phyloP scores from a whole-genome alignment of 2,797 vertebrate species.

The Brachyrhaphis roseni region DNA sequence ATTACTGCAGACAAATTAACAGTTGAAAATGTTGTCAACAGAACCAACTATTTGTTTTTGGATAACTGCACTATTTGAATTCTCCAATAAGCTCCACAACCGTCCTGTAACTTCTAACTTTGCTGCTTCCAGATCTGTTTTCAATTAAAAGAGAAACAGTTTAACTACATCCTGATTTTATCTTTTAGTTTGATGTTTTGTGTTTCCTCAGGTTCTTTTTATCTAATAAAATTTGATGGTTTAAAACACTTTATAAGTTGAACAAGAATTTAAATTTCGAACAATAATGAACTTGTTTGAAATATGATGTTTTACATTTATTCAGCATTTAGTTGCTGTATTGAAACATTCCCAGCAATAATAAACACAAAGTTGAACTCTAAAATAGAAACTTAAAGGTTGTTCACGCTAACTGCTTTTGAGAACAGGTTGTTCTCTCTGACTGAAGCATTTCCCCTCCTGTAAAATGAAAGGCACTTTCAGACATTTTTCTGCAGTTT shows the following conservation, averaged over 20 bases:
- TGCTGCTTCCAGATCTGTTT: too few species aligned
- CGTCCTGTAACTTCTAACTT: too few species aligned
- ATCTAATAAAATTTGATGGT: not conserved
- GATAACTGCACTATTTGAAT: too few species aligned
- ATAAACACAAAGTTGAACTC: not conserved
- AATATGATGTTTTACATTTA: not conserved
- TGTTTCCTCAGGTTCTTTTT: not conserved
- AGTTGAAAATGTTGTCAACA: too few species aligned
- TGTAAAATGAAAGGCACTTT: constrained; percentile 10
- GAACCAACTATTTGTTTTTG: too few species aligned
- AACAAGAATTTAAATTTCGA: not conserved
- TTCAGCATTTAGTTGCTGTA: not conserved
- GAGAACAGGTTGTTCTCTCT: not conserved
- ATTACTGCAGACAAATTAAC: too few species aligned
- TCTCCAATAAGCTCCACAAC: too few species aligned
- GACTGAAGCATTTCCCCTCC: not conserved
- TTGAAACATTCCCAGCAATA: not conserved
- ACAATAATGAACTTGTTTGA: not conserved
- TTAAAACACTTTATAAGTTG: not conserved
- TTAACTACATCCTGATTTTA: too few species aligned
- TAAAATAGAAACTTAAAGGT: not conserved
- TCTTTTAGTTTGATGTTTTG: not conserved
- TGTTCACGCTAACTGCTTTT: not conserved
- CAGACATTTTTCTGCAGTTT: constrained; percentile 21
- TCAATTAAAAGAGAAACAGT: too few species aligned